Conservation (phyloP, 2,113 vertebrate genomes). For the Gallinago media region DNA sequence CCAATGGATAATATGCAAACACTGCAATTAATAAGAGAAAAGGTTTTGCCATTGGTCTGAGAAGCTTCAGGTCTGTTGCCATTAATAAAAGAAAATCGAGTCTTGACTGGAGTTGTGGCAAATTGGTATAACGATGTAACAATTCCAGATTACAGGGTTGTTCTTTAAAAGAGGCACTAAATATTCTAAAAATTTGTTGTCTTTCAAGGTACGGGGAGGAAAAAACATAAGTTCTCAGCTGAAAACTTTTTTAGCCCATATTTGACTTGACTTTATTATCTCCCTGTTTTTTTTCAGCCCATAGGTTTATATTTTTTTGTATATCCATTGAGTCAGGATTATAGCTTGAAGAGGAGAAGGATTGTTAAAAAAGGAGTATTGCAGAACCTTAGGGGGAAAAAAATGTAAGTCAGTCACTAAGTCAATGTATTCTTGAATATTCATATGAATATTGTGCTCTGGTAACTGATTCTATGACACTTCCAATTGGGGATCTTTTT, state of each 20-base stretch:
- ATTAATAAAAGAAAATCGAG: background rate
- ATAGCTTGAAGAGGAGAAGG: background rate
- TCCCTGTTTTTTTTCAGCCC: background rate
- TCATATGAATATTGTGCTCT: background rate
- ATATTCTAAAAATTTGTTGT: background rate
- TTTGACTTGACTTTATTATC: background rate
- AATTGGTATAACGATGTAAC: background rate
- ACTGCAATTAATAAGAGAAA: background rate
- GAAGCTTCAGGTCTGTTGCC: background rate
- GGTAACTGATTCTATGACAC: background rate
- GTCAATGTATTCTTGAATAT: background rate
- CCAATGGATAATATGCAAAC: background rate
- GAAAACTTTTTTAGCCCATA: background rate
- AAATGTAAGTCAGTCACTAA: background rate
- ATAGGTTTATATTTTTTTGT: background rate
- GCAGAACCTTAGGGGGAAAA: background rate
- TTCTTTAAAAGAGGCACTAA: background rate
- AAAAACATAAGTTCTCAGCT: rapidly evolving
- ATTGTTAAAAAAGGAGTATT: background rate
- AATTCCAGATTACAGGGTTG: background rate
- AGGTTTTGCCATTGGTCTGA: background rate
- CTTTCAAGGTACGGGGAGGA: background rate
- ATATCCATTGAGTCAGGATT: background rate
- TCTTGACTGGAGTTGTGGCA: background rate
- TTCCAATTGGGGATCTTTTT: background rate